Evolutionary conservation across 1,140 invertebrate genomes (phyloP).

Genomic region (Brachionus calyciflorus): DNA sequence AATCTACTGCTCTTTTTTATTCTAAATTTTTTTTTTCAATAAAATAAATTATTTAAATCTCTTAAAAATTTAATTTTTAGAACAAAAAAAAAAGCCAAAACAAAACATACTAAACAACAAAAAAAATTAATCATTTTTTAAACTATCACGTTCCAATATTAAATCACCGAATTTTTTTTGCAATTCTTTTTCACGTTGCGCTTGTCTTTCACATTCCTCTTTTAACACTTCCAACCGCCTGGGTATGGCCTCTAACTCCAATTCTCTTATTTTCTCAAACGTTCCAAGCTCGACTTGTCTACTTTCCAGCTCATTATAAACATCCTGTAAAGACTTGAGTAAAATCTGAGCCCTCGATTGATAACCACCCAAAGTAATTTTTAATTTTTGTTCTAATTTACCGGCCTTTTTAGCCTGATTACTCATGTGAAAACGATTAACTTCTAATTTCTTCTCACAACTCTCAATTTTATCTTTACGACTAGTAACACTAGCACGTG

Average conservation of each 20-base stretch:
- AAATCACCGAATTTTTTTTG: slow-evolving; percentile 65
- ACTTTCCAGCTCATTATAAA: slow-evolving; percentile 84
- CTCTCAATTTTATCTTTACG: slow-evolving; percentile 93
- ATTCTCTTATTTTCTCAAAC: slow-evolving; percentile 81
- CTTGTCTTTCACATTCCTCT: slow-evolving; percentile 87
- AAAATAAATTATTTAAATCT: too few relatives aligned
- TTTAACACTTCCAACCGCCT: slow-evolving; percentile 79
- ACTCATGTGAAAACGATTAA: slow-evolving; percentile 88
- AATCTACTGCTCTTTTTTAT: too few relatives aligned
- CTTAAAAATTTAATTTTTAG: too few relatives aligned
- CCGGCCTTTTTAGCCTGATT: slow-evolving; percentile 89
- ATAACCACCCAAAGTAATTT: slow-evolving; percentile 87
- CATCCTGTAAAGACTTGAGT: slow-evolving; percentile 83
- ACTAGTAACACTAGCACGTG: slow-evolving; percentile 84
- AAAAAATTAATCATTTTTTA: slow-evolving; percentile 4
- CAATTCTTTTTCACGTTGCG: slow-evolving; percentile 79
- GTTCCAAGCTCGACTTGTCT: slow-evolving; percentile 82
- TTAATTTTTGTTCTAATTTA: slow-evolving; percentile 95
- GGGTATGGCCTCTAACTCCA: slow-evolving; percentile 85
- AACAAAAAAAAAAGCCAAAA: too few relatives aligned
- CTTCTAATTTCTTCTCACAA: slow-evolving; percentile 81
- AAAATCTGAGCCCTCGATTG: slow-evolving; percentile 78
- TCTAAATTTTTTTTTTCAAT: too few relatives aligned
- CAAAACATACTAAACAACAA: too few relatives aligned
- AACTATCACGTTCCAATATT: slow-evolving; percentile 16